A percentile compares a stretch with the other conserved stretches of the same genome.
Evolutionary conservation across 2,888 invertebrate genomes (phyloP).

Genomic region (Drosophila atripex): DNA sequence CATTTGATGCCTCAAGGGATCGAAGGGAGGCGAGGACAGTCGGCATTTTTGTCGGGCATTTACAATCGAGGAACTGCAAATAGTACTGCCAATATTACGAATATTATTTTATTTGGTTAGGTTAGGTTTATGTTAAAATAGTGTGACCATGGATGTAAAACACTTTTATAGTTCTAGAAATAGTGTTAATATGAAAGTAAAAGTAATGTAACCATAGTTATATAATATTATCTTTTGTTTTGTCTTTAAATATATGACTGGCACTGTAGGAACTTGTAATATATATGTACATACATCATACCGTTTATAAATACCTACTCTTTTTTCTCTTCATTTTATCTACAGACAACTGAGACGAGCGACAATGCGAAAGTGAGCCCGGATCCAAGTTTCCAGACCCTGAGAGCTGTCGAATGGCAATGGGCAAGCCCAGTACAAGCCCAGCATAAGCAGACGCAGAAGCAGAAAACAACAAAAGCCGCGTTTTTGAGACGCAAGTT

Average conservation of each 20-base stretch:
- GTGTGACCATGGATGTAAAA: too few species aligned
- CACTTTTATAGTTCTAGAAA: too few species aligned
- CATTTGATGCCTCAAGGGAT: slow-evolving; percentile 21
- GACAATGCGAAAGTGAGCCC: slow-evolving; percentile 70
- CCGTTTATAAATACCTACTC: slow-evolving; percentile 31
- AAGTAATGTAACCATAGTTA: neutral
- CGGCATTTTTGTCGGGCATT: slow-evolving; percentile 7
- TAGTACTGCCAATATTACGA: neutral
- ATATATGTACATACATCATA: neutral
- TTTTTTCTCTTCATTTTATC: slow-evolving; percentile 49
- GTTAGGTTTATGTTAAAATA: neutral
- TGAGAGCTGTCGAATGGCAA: slow-evolving; percentile 40
- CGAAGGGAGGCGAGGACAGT: slow-evolving; percentile 9
- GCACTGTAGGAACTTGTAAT: neutral
- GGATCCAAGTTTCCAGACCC: slow-evolving; percentile 18
- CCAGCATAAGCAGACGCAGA: slow-evolving; percentile 29
- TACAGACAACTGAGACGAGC: slow-evolving; percentile 70
- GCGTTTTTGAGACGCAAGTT: slow-evolving; percentile 28
- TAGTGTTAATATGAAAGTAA: too few species aligned
- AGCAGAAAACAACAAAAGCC: slow-evolving; percentile 35
- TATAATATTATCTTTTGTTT: too few species aligned
- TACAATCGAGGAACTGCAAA: slow-evolving; percentile 6
- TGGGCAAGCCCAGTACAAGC: slow-evolving; percentile 27
- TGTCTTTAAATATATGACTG: slow-evolving; percentile 1
- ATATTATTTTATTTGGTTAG: too few species aligned